These are phyloP conservation scores for Ormyrus pomaceus DNA, from an alignment of 2,888 invertebrate genomes.

Conservation along the genomic window DNA sequence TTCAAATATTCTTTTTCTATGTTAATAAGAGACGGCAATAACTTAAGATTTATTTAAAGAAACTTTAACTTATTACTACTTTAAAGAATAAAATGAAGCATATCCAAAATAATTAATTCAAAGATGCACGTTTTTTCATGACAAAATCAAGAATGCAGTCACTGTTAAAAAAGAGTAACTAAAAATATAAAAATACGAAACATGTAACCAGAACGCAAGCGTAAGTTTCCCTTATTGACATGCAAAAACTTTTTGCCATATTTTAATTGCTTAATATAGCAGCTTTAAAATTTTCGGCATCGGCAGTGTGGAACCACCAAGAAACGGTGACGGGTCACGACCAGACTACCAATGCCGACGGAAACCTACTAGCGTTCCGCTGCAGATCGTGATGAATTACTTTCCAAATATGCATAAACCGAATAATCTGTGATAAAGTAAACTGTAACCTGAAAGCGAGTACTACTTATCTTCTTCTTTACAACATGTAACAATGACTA, in stretches of 20 bases:
- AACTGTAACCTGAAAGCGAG: conserved; percentile 52
- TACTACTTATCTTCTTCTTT: conserved; percentile 28
- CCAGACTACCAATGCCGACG: conserved; percentile 79
- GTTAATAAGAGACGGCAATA: background rate
- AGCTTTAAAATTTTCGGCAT: conserved; percentile 64
- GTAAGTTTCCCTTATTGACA: conserved; percentile 64
- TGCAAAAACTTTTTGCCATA: conserved; percentile 53
- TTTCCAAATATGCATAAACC: conserved; percentile 55
- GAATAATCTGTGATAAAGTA: conserved; percentile 44
- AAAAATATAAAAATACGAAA: background rate
- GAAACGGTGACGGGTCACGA: conserved; percentile 82
- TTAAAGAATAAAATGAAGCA: too few species aligned
- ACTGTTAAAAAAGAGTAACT: background rate
- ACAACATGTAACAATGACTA: conserved; percentile 22
- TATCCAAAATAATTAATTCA: too few species aligned
- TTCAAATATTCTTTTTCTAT: background rate
- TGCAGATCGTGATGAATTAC: conserved; percentile 78
- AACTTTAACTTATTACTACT: too few species aligned
- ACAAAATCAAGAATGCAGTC: background rate
- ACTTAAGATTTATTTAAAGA: background rate
- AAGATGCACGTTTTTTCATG: too few species aligned
- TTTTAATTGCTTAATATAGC: conserved; percentile 35
- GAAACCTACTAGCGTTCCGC: conserved; percentile 76
- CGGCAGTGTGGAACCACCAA: conserved; percentile 71
- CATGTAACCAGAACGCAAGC: conserved; percentile 18